Conservation (phyloP, 2,888 invertebrate genomes). For the Pammene aurita region DNA sequence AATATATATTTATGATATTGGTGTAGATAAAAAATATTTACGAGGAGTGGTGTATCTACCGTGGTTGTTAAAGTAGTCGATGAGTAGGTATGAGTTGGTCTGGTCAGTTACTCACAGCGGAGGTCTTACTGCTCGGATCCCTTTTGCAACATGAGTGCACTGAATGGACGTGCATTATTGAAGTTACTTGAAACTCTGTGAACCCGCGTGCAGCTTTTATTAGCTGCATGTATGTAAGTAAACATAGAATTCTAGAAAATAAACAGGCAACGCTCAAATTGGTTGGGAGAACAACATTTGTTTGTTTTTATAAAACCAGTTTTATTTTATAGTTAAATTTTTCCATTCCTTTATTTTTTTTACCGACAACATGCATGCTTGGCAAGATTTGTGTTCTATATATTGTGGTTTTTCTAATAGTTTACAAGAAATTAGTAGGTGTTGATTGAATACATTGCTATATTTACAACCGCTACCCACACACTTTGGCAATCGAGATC, state of each 20-base stretch:
- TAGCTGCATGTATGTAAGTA: not conserved
- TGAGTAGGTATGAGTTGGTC: not conserved
- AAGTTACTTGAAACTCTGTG: constrained; percentile 4
- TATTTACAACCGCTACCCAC: no score
- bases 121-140: not conserved
- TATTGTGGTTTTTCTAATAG: no score
- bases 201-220: not conserved
- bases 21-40: no score
- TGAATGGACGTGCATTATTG: constrained; percentile 9
- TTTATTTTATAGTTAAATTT: no score
- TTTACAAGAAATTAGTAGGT: no score
- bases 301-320: no score
- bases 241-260: not conserved
- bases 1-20: no score
- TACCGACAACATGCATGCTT: no score
- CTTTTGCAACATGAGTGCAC: constrained; percentile 1
- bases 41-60: not conserved
- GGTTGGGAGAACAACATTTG: not conserved
- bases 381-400: no score
- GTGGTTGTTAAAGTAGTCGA: not conserved
- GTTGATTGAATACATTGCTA: no score
- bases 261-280: not conserved
- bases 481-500: no score
- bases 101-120: not conserved
- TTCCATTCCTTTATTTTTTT: no score